A percentile compares a stretch with the other conserved stretches of the same genome.
phyloP scores from a whole-genome alignment of 2,888 invertebrate genomes.

The Platypus cylindrus region DNA sequence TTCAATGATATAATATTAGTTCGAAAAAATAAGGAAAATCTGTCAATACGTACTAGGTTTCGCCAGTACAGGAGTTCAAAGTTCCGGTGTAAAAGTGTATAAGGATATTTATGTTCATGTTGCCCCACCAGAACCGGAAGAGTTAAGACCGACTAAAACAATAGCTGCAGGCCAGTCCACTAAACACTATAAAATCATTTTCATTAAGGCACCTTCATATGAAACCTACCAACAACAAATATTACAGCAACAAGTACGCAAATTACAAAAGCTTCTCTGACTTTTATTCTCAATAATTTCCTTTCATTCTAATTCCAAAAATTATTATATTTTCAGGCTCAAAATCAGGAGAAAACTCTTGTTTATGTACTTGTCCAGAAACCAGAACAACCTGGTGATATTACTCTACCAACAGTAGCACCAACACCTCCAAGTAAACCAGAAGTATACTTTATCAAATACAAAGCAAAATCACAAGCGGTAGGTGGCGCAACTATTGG shows the following conservation, averaged over 20 bases:
- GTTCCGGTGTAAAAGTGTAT: slow-evolving; percentile 27
- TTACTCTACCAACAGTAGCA: slow-evolving; percentile 63
- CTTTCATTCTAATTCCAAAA: not conserved
- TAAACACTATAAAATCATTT: slow-evolving; percentile 83
- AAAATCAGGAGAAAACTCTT: slow-evolving; percentile 76
- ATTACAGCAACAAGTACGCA: slow-evolving; percentile 11
- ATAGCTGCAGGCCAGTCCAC: slow-evolving; percentile 59
- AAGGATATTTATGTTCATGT: slow-evolving; percentile 83
- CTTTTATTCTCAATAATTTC: not conserved
- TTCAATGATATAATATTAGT: no score
- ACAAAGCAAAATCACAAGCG: slow-evolving; percentile 56
- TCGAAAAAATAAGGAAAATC: no score
- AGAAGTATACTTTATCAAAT: slow-evolving; percentile 81
- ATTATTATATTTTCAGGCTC: slow-evolving; percentile 39
- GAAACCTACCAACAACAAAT: slow-evolving; percentile 32
- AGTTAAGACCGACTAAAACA: slow-evolving; percentile 46
- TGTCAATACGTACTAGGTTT: no score
- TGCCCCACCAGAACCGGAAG: slow-evolving; percentile 73
- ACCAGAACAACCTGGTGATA: slow-evolving; percentile 72
- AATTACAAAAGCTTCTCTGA: no score
- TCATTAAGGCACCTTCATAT: slow-evolving; percentile 74
- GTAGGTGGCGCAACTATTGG: slow-evolving; percentile 26
- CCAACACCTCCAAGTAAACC: slow-evolving; percentile 80
- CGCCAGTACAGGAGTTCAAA: slow-evolving; percentile 21
- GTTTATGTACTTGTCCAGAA: slow-evolving; percentile 81